These are phyloP conservation scores for Chironomus tentans DNA, from an alignment of 2,888 invertebrate genomes.

Conservation along the genomic window DNA sequence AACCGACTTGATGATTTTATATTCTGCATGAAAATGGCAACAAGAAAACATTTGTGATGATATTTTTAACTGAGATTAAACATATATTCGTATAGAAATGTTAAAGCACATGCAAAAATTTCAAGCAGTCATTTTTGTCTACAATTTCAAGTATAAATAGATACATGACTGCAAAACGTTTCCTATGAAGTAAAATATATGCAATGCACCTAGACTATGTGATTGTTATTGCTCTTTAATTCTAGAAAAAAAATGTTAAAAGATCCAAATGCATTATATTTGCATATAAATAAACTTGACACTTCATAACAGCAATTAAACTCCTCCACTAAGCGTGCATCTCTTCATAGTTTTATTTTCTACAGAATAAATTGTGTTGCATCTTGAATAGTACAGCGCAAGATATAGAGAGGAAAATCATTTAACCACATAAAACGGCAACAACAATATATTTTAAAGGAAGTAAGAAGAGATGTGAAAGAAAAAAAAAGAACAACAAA, in stretches of 20 bases:
- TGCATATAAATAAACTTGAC: conserved; percentile 26
- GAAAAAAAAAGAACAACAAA: not conserved
- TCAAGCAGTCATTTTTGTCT: not conserved
- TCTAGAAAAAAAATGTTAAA: no score
- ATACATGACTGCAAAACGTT: no score
- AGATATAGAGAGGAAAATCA: not conserved
- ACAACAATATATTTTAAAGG: not conserved
- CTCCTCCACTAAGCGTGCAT: conserved; percentile 16
- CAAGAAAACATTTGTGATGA: not conserved
- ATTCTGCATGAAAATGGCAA: not conserved
- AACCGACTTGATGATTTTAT: not conserved
- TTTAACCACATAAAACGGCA: not conserved
- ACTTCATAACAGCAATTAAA: conserved; percentile 24
- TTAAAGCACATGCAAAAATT: no score
- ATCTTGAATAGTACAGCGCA: not conserved
- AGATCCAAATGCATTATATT: not conserved
- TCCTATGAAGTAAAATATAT: no score
- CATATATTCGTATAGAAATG: no score
- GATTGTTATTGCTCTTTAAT: no score
- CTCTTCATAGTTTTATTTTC: not conserved
- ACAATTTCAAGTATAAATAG: not conserved
- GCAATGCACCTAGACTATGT: no score
- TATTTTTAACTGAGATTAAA: no score
- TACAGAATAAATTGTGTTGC: not conserved
- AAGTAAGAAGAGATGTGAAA: not conserved